Base-by-base conservation (phyloP, 2,888 invertebrate genomes). In the Biston stratarius region DNA sequence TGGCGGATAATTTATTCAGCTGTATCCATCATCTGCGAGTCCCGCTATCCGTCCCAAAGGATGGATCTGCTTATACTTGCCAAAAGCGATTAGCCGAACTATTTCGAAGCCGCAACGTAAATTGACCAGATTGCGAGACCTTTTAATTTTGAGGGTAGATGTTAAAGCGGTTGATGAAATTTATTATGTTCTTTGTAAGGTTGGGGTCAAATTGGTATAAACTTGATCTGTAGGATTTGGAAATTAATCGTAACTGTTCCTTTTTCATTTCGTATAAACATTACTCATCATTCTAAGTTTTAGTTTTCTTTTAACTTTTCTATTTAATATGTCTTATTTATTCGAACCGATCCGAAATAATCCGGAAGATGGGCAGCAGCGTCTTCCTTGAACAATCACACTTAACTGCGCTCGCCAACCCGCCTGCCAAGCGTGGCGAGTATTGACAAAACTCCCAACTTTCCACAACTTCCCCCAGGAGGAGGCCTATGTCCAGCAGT, bases 1-100 rank as follows among this genome's bases (percentile, higher is more conserved):
- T 76, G 74, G 60, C 69, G 38, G 73, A 82, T 90, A 86, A 90
- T 88, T 84, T 89, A 90, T 90, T 89, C 89, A 89, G 77, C 72
- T 75, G 74, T 79, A 84, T 85, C 85, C 82, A 85, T 89, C 89
- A 87, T 87, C 84, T 72, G 71, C 70, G 70, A 76, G 73, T 65
- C 72, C 75, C 73, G 81, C 77, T 83, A 86, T 85, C 83, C 77
- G 82, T 86, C 86, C 84, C 83, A 53, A 3, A 82, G 80, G 86
- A 73, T 53, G 70, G 75, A 71, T 77, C 79, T 78, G 77, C 78
- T 81, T 83, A 82, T 77, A 80, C 80, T 87, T 84, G 84, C 81
- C 76, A 74, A 82, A 84, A 84, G 79, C 84, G 81, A 88, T 88
- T 87, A 87, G 74, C 64, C 47, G 59, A 78, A 81, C 80, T 78